phyloP scores from a whole-genome alignment of 2,888 invertebrate species.

The Eurois occulta region DNA sequence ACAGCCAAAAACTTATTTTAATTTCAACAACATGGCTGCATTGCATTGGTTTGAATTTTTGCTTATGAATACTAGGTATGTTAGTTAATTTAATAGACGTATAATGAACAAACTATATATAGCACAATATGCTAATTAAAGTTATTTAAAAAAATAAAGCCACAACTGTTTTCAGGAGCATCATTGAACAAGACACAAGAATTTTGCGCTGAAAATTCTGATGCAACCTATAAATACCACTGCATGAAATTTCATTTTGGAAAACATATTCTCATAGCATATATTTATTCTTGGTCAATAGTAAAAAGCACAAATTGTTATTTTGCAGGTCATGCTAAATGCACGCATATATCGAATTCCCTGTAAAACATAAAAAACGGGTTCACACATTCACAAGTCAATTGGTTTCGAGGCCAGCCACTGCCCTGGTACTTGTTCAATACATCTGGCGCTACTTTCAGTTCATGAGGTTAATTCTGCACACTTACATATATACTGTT shows the following conservation, averaged over 20 bases:
- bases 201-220: background rate
- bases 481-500: conserved; percentile 50
- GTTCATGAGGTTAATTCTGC: conserved; percentile 67
- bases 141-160: background rate
- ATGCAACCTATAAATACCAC: background rate
- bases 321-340: background rate
- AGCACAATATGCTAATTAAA: background rate
- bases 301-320: background rate
- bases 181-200: background rate
- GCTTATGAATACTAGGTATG: background rate
- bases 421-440: conserved; percentile 69
- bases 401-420: conserved; percentile 74
- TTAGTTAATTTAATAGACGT: background rate
- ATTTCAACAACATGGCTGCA: background rate
- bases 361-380: conserved; percentile 64
- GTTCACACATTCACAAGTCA: conserved; percentile 70
- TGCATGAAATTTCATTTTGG: background rate
- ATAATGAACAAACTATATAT: background rate
- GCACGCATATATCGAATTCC: conserved; percentile 48
- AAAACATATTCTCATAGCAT: conserved; percentile 1
- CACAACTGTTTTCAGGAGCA: conserved; percentile 8
- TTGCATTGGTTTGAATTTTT: background rate
- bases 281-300: conserved; percentile 1
- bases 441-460: conserved; percentile 74
- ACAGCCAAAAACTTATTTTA: conserved; percentile 26